Evolutionary conservation across 2,797 vertebrate species (phyloP).

Genomic region (Lepidocolaptes lacrymiger): DNA sequence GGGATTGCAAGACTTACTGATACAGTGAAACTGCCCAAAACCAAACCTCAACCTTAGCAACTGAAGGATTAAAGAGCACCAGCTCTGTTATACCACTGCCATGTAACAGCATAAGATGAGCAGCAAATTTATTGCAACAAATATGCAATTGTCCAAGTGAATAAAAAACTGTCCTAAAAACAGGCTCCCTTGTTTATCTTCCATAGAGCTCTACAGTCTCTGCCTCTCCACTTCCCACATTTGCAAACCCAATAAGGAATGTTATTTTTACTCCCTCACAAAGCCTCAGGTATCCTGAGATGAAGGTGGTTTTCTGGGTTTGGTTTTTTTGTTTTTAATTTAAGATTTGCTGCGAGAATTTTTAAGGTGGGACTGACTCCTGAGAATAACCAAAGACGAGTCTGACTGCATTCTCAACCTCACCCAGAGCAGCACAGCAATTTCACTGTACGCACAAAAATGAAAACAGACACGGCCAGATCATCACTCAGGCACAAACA

Average conservation of each 20-base stretch:
- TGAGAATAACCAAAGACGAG: slow-evolving; percentile 37
- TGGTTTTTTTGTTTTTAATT: not conserved
- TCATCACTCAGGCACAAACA: slow-evolving; percentile 24
- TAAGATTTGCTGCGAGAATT: slow-evolving; percentile 19
- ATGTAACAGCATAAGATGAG: not conserved
- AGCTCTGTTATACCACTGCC: not conserved
- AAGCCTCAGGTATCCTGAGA: not conserved
- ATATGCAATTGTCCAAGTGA: not conserved
- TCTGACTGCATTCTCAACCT: slow-evolving; percentile 69
- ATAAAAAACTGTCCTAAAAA: not conserved
- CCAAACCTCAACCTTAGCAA: not conserved
- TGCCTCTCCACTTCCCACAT: not conserved
- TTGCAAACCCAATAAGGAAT: not conserved
- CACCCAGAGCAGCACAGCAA: slow-evolving; percentile 56
- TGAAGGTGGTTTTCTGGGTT: not conserved
- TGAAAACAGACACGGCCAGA: slow-evolving; percentile 9
- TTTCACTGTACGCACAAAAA: slow-evolving; percentile 26
- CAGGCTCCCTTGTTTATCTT: not conserved
- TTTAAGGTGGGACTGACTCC: slow-evolving; percentile 45
- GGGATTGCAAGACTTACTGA: not conserved
- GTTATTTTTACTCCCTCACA: not conserved
- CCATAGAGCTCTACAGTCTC: not conserved
- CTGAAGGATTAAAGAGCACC: not conserved
- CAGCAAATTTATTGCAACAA: not conserved
- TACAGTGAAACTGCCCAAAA: not conserved